phyloP scores from a whole-genome alignment of 2,888 invertebrate genomes.

The Oegoconia quadripuncta region DNA sequence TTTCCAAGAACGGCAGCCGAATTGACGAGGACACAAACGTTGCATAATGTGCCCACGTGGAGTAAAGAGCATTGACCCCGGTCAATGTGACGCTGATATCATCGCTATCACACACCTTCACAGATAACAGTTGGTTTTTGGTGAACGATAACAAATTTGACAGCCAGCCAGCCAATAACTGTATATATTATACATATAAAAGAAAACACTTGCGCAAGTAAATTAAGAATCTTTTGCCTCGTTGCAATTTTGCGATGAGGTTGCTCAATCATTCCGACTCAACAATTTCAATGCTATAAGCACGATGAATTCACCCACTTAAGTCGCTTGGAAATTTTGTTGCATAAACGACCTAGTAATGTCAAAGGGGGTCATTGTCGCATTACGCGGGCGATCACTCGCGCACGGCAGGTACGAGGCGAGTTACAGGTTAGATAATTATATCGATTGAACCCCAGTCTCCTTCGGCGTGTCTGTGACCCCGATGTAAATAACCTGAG shows the following conservation, averaged over 20 bases:
- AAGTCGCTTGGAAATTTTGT: conserved; percentile 55
- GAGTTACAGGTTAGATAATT: conserved; percentile 64
- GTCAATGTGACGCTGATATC: conserved; percentile 54
- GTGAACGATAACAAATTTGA: conserved; percentile 46
- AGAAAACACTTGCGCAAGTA: conserved; percentile 35
- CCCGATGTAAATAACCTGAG: conserved; percentile 78
- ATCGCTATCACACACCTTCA: conserved; percentile 53
- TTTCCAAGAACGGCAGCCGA: conserved; percentile 27
- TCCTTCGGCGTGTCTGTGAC: conserved; percentile 76
- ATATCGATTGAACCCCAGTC: conserved; percentile 67
- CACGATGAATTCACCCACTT: conserved; percentile 45
- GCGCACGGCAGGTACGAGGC: conserved; percentile 38
- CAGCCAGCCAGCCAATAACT: conserved; percentile 23
- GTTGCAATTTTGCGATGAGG: conserved; percentile 37
- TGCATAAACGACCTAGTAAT: conserved; percentile 73
- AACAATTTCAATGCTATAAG: conserved; percentile 6
- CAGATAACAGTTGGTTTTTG: conserved; percentile 51
- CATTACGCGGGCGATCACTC: conserved; percentile 43
- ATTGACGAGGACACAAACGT: conserved; percentile 34
- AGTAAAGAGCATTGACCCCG: conserved; percentile 57
- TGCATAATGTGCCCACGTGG: conserved; percentile 64
- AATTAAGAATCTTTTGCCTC: conserved; percentile 27
- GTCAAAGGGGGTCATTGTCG: conserved; percentile 74
- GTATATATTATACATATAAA: conserved; percentile 22
- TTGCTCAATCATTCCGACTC: conserved; percentile 49